Base-by-base conservation (phyloP, 2,888 invertebrate species). In the Orthosia gracilis region DNA sequence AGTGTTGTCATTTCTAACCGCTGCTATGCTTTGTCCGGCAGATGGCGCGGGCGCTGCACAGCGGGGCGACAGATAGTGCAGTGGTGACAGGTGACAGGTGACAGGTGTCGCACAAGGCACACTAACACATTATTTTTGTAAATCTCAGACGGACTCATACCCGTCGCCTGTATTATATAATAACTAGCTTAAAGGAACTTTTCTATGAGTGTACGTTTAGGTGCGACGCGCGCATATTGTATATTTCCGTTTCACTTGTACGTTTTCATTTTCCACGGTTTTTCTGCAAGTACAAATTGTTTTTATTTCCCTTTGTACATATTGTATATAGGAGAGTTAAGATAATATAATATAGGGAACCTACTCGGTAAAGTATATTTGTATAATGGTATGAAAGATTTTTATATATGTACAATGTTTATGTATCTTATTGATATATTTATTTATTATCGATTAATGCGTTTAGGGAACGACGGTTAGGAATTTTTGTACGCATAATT, bases 251-350 rank as follows among this genome's bases (percentile, higher is more conserved):
- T 94, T 92, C 89, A 87, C 87, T 91, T 91, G 87, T 91, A 89
- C 89, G 88, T 88, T 88, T 93, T 93, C 88, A 89, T 91, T 93
- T 94, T 92, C 94, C 93, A 95, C 94, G 92, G 92, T 95, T 95
- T 82, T 93, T 96, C 96, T 95, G 96, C 96, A 95, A 96, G 96
- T 96, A 96, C 96, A 96, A 96, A 96, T 96, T 96, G 95, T 96
- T 96, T 96, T 95, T 96, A 95, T 96, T 96, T 96, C 93, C 93
- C 94, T 92, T 89, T 97, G 96, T 96, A 96, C 94, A 96, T 96
- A 96, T 92, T 96, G 96, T 96, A 96, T 94, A 96, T 96, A 96
- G 89, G 90, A 92, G 91, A 91, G 89, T 92, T 92, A 92, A 91
- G 91, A 91, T 92, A 89, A 91, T 92, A 89, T 88, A 90, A 84